A percentile compares a stretch with the other conserved stretches of the same genome.
Evolutionary conservation across 2,113 vertebrate genomes (phyloP).

Genomic region (Sitta europaea): DNA sequence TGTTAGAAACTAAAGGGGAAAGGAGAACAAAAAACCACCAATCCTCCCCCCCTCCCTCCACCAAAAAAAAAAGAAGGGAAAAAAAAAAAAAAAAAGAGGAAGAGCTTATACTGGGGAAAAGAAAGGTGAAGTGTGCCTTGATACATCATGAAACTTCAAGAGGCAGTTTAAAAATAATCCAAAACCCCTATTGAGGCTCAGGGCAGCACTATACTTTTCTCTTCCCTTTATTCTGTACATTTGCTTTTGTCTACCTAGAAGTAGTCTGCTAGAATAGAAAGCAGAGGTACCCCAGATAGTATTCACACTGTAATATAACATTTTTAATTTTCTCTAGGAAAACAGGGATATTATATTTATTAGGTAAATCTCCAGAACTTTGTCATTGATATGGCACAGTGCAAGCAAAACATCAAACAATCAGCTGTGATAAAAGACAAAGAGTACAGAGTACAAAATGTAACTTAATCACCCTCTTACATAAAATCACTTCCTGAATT

Average conservation of each 20-base stretch:
- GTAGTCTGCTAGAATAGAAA: neutral
- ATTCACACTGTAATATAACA: neutral
- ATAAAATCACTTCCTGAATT: neutral
- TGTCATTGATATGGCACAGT: accelerated
- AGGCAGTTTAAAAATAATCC: neutral
- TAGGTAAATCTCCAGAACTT: neutral
- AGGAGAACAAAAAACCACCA: neutral
- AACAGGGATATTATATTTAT: neutral
- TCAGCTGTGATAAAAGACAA: neutral
- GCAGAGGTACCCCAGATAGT: neutral
- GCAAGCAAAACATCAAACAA: neutral
- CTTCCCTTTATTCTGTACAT: neutral
- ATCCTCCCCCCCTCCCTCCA: too few relatives aligned
- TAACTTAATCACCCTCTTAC: neutral
- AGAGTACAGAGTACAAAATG: neutral
- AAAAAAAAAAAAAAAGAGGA: neutral
- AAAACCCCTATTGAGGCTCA: neutral
- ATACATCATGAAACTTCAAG: neutral
- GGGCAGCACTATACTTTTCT: neutral
- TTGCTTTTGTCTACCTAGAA: neutral
- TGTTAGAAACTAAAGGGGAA: neutral
- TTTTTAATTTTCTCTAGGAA: neutral
- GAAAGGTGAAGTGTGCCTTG: neutral
- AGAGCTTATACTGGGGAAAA: neutral
- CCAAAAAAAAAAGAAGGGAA: neutral